A percentile compares a stretch with the other conserved stretches of the same genome.
phyloP scores from a whole-genome alignment of 2,797 vertebrate species.

The Anableps anableps region DNA sequence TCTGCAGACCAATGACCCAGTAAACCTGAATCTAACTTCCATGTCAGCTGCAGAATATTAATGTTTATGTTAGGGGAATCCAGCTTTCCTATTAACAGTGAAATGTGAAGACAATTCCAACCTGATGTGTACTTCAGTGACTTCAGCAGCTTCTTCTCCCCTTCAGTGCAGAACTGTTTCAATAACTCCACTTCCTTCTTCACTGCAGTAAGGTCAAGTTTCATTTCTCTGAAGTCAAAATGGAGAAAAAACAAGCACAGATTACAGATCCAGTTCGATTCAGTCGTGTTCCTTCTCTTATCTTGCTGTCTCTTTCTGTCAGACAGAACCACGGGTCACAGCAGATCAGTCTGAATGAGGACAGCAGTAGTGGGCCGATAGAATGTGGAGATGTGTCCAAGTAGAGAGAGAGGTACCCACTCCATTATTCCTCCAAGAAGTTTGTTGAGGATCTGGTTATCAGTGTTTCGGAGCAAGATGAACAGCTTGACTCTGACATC shows the following conservation, averaged over 20 bases:
- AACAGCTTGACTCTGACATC: conserved; percentile 80
- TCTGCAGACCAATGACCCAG: conserved; percentile 62
- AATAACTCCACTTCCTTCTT: conserved; percentile 87
- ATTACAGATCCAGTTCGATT: conserved; percentile 33
- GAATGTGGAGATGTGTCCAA: neutral
- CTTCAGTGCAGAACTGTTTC: conserved; percentile 80
- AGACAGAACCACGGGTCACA: conserved; percentile 23
- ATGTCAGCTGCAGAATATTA: conserved; percentile 50
- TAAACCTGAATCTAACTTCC: conserved; percentile 68
- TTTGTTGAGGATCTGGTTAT: conserved; percentile 84
- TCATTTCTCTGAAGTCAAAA: conserved; percentile 75
- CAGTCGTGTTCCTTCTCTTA: neutral
- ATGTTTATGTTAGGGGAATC: conserved; percentile 58
- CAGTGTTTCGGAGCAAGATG: conserved; percentile 83
- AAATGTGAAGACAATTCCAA: conserved; percentile 74
- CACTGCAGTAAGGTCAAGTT: conserved; percentile 77
- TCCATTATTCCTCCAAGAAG: conserved; percentile 82
- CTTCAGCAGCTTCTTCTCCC: conserved; percentile 83
- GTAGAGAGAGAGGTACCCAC: conserved; percentile 71
- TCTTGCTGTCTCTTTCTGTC: conserved; percentile 24
- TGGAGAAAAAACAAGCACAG: conserved; percentile 25
- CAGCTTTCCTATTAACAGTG: conserved; percentile 59
- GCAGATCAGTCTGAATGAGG: neutral
- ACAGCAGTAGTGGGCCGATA: neutral
- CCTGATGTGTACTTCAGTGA: conserved; percentile 92